These are phyloP conservation scores for Amblyjoppa proteus DNA, from an alignment of 2,888 invertebrate species.

Conservation along the genomic window DNA sequence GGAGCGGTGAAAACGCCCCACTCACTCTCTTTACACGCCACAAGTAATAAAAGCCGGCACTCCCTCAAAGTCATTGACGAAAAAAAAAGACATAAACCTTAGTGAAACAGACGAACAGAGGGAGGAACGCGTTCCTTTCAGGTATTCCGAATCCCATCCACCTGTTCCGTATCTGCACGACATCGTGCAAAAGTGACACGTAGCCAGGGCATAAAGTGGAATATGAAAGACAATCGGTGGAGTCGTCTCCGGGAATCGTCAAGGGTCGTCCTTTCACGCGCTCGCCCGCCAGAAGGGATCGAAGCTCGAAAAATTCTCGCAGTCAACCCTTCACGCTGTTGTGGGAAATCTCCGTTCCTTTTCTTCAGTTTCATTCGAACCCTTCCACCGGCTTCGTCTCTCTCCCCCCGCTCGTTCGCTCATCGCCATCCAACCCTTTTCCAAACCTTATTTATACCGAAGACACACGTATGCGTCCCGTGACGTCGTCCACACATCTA, in stretches of 20 bases:
- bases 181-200: slow-evolving; percentile 27
- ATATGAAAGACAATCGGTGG: slow-evolving; percentile 28
- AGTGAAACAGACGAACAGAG: background rate
- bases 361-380: slow-evolving; percentile 51
- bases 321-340: slow-evolving; percentile 36
- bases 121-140: background rate
- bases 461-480: slow-evolving; percentile 4
- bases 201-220: slow-evolving; percentile 29
- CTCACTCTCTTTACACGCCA: background rate
- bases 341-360: slow-evolving; percentile 46
- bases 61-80: slow-evolving; percentile 28
- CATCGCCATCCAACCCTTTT: slow-evolving; percentile 29
- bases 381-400: slow-evolving; percentile 41
- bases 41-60: slow-evolving; percentile 2
- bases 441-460: slow-evolving; percentile 43
- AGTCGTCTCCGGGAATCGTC: slow-evolving; percentile 30
- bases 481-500: background rate
- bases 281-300: slow-evolving; percentile 21
- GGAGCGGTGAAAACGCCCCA: background rate
- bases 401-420: slow-evolving; percentile 64
- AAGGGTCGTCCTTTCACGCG: slow-evolving; percentile 51
- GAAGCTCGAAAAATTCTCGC: slow-evolving; percentile 25
- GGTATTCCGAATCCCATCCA: slow-evolving; percentile 34
- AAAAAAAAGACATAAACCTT: slow-evolving; percentile 5
- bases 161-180: slow-evolving; percentile 40